Base-by-base conservation (phyloP, 2,113 vertebrate genomes). In the Cebidichthys violaceus region DNA sequence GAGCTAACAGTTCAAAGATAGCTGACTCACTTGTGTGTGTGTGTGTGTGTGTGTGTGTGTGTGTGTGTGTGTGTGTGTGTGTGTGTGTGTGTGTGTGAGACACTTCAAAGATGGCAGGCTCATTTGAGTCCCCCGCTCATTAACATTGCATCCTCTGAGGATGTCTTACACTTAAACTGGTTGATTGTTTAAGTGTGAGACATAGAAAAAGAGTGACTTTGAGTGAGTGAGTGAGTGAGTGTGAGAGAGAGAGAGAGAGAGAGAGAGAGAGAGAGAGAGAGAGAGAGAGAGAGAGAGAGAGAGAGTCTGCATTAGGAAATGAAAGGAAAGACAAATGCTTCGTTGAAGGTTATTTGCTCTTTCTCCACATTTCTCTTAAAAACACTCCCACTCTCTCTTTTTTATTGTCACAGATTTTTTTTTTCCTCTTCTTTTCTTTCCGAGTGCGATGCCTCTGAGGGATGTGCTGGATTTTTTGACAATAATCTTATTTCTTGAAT, bases 91-190 rank as follows among this genome's bases (percentile, higher is more conserved):
- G 22, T 11, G 52, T 11, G 52, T 24, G 52, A 55, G 10, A 66
- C 55, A 70, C 84, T 88, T 90, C 86, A 92, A 88, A 93, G 87
- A 91, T 75, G 84, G 82, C 80, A 74, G 75, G 18, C 78, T 80
- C 80, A 68, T 47, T 78, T 64, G 84, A 84, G 78, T 77, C 69
- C 66, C 45, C 65, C 69, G 67, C 86, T 91, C 86, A 83, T 93
- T 92, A 87, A 67, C 82, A 73, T 29, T 1, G 59, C 45, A 50
- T 91, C 83, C 89, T 89, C 81, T 22, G 82, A 89, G 83, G 78
- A 87, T 43, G 70, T 84, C 76, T 88, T 72, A 70, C 72, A 87
- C 79, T 57, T 73, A 66, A 82, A 88, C 73, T 66, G 31, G 67
- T 60, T 75, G 81, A 86, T 85, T 91, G 79, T 89, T 82, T 76